Percentiles rank a stretch among this genome's conserved stretches.
Evolutionary conservation across 2,797 vertebrate species (phyloP).

Genomic region (Onychomys torridus): DNA sequence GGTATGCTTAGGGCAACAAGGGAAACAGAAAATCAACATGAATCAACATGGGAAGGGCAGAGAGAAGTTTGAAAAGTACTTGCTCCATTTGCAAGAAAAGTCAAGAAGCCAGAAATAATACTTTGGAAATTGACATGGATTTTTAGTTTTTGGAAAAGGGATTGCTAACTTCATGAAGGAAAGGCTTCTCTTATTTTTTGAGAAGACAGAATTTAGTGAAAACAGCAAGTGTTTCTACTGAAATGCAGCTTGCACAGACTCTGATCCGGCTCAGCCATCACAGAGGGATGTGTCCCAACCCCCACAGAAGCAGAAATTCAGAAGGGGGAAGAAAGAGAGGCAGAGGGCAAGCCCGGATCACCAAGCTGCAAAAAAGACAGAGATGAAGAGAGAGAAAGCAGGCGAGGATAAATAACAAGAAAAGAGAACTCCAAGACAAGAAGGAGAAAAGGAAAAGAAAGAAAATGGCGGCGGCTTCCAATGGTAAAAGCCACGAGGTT

Average conservation of each 20-base stretch:
- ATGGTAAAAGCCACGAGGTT: background rate
- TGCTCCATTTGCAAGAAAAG: conserved; percentile 54
- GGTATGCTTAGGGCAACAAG: background rate
- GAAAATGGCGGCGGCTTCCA: conserved; percentile 25
- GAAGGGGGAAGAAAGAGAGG: background rate
- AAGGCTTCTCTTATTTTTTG: conserved; percentile 18
- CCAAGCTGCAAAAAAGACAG: background rate
- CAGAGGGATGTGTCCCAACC: background rate
- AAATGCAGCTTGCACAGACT: conserved; percentile 65
- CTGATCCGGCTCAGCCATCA: background rate
- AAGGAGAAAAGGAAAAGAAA: background rate
- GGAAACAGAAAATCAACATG: background rate
- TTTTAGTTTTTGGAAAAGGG: conserved; percentile 36
- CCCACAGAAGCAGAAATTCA: background rate
- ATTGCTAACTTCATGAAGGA: conserved; percentile 37
- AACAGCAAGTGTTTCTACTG: conserved; percentile 57
- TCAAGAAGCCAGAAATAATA: conserved; percentile 23
- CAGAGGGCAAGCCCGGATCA: background rate
- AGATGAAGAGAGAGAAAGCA: background rate
- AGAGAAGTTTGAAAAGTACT: background rate
- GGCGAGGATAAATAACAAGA: background rate
- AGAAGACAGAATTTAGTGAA: conserved; percentile 34
- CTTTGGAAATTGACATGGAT: conserved; percentile 33
- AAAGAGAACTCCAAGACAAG: background rate
- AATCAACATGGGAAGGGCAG: no score